A percentile compares a stretch with the other conserved stretches of the same genome.
phyloP scores from a whole-genome alignment of 2,113 vertebrate genomes.

The Callipepla californica region DNA sequence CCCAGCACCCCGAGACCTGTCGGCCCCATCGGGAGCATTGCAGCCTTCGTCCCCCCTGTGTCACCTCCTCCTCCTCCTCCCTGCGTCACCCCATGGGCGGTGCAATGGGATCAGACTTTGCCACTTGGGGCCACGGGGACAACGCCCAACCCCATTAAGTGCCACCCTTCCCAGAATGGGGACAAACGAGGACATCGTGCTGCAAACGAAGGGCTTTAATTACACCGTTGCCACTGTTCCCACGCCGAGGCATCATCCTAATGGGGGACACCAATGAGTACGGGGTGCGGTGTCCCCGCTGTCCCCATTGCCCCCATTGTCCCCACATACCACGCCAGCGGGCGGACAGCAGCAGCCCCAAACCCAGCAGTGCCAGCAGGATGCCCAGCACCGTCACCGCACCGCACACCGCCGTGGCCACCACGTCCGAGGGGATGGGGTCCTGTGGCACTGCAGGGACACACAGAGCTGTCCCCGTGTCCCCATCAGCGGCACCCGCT shows the following conservation, averaged over 20 bases:
- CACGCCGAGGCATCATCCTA: neutral
- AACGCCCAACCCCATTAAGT: neutral
- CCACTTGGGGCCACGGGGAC: neutral
- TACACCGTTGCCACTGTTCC: neutral
- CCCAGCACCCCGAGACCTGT: neutral
- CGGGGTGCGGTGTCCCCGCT: neutral
- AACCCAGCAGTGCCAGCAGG: neutral
- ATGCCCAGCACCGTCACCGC: neutral
- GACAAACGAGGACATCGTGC: neutral
- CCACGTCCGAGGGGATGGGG: neutral
- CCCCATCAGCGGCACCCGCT: neutral
- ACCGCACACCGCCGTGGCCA: neutral
- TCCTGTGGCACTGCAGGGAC: neutral
- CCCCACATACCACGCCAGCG: rapidly evolving
- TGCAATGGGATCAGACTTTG: neutral
- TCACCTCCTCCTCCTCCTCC: too few species aligned
- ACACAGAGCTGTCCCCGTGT: neutral
- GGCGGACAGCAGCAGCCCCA: neutral
- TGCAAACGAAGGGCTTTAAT: neutral
- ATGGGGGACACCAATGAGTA: neutral
- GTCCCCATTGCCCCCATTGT: neutral
- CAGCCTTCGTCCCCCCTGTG: neutral
- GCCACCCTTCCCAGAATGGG: neutral
- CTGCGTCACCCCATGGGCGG: neutral
- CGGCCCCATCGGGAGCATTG: rapidly evolving